Evolutionary conservation across 2,888 invertebrate genomes (phyloP).

Genomic region (Rhorus exstirpatorius): DNA sequence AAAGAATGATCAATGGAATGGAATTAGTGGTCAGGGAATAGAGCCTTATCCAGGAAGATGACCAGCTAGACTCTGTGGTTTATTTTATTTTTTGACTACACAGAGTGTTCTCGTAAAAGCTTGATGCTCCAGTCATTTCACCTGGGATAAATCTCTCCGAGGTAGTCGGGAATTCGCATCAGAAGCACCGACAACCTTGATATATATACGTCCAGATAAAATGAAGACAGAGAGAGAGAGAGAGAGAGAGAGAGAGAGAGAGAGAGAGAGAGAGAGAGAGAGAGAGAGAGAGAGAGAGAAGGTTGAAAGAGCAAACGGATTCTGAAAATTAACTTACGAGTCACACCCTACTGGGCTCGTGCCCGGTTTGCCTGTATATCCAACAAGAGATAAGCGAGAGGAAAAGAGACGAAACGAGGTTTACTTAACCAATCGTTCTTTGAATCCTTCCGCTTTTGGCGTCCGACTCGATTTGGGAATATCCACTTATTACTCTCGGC

Average conservation of each 20-base stretch:
- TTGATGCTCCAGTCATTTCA: constrained; percentile 24
- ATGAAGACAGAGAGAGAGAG: not conserved
- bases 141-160: constrained; percentile 24
- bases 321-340: constrained; percentile 62
- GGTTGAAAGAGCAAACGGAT: constrained; percentile 50
- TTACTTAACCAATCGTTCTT: constrained; percentile 61
- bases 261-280: not conserved
- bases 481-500: constrained; percentile 60
- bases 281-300: not conserved
- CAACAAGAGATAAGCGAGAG: constrained; percentile 8
- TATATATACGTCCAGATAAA: not conserved
- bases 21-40: no score
- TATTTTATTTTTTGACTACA: constrained; percentile 27
- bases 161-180: constrained; percentile 35
- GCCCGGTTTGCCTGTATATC: not conserved
- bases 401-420: constrained; percentile 24
- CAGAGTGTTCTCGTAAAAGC: constrained; percentile 28
- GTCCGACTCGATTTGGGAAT: constrained; percentile 56
- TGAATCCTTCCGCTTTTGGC: constrained; percentile 60
- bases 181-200: constrained; percentile 27
- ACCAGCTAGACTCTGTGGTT: constrained; percentile 8
- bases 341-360: constrained; percentile 23
- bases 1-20: constrained; percentile 34
- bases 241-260: not conserved
- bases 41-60: no score